phyloP scores from a whole-genome alignment of 2,113 vertebrate species.

The Prunella fulvescens region DNA sequence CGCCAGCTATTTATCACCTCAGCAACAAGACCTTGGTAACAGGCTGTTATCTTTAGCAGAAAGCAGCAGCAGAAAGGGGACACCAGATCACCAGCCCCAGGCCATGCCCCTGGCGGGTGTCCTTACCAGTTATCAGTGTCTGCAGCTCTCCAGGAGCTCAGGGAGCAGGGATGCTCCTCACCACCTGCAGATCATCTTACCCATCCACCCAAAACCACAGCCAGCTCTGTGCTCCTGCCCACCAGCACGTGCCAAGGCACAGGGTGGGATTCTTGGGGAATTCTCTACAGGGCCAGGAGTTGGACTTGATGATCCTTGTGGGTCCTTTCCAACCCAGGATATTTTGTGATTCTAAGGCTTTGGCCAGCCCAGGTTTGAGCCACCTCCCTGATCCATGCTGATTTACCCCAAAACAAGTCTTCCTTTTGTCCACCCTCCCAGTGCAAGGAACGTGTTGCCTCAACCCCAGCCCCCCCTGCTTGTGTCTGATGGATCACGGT shows the following conservation, averaged over 20 bases:
- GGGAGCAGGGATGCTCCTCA: not conserved
- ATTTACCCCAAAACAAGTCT: not conserved
- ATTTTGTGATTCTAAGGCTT: not conserved
- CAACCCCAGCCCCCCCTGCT: not conserved
- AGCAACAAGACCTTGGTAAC: not conserved
- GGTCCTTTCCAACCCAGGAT: not conserved
- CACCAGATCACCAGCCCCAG: not conserved
- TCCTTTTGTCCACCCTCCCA: not conserved
- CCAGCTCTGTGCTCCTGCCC: not conserved
- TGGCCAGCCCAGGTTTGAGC: not conserved
- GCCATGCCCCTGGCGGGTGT: not conserved
- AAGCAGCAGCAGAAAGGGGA: slow-evolving; percentile 5
- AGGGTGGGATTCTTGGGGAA: not conserved
- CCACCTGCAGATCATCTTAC: not conserved
- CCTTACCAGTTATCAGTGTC: not conserved
- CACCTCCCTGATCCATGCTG: not conserved
- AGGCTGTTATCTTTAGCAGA: not conserved
- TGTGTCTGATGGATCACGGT: not conserved
- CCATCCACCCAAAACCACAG: not conserved
- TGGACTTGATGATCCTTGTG: not conserved
- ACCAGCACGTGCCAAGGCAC: not conserved
- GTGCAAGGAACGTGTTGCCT: not conserved
- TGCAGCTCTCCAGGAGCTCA: slow-evolving; percentile 4
- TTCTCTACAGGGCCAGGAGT: not conserved
- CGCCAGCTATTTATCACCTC: not conserved